Conservation (phyloP, 2,797 vertebrate species). For the Falco concolor region DNA sequence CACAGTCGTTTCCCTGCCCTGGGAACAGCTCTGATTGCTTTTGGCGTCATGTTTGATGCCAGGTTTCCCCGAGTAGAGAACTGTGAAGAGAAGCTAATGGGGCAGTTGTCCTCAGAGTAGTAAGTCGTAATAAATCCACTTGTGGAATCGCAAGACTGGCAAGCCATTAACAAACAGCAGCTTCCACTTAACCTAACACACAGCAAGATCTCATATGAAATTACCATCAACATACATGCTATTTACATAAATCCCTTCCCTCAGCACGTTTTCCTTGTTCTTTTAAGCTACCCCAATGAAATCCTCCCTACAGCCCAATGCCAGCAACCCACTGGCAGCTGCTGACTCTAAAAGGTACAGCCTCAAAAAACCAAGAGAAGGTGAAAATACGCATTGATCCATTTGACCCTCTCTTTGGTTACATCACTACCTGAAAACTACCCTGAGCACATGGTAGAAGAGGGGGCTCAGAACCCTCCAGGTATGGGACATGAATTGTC, state of each 20-base stretch:
- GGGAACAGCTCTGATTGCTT: not conserved
- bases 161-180: not conserved
- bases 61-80: not conserved
- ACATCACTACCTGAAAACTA: not conserved
- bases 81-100: not conserved
- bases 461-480: not conserved
- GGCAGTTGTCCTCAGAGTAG: not conserved
- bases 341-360: not conserved
- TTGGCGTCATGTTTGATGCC: not conserved
- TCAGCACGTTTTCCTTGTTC: not conserved
- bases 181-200: slow-evolving; percentile 22
- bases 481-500: not conserved
- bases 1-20: not conserved
- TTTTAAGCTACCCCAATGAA: not conserved
- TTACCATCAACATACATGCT: not conserved
- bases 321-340: not conserved
- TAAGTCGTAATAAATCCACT: not conserved
- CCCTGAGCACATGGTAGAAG: not conserved
- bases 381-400: not conserved
- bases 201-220: not conserved
- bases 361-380: not conserved
- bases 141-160: not conserved
- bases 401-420: not conserved
- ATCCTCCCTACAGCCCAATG: not conserved
- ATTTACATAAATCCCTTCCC: not conserved